Evolutionary conservation across 2,888 invertebrate genomes (phyloP).

Genomic region (Erpobdella octoculata): DNA sequence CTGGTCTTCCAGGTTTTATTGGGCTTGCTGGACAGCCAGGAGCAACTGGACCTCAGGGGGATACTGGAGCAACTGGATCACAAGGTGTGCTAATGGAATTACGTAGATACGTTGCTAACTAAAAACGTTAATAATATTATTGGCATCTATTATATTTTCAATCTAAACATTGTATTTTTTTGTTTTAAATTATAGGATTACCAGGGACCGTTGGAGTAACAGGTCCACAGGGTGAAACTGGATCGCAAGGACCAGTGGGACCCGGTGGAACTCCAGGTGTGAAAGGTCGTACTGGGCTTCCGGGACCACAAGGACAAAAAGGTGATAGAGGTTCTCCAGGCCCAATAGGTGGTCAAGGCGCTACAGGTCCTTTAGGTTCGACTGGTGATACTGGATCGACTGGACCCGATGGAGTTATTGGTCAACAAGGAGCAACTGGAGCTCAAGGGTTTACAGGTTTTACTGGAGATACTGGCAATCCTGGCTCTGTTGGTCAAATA

Average conservation of each 20-base stretch:
- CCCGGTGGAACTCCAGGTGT: constrained; percentile 37
- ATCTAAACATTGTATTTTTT: not conserved
- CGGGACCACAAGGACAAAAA: constrained; percentile 27
- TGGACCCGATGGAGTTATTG: constrained; percentile 19
- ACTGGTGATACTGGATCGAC: not conserved
- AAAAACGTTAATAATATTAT: not conserved
- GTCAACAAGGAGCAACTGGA: constrained; percentile 30
- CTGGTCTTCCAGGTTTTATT: not conserved
- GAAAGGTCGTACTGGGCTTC: constrained; percentile 42
- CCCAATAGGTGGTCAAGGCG: constrained; percentile 21
- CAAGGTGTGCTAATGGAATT: not conserved
- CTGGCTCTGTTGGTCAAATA: constrained; percentile 12
- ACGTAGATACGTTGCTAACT: not conserved
- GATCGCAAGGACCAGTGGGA: constrained; percentile 32
- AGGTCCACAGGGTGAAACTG: constrained; percentile 24
- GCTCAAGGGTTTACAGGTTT: not conserved
- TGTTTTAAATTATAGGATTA: not conserved
- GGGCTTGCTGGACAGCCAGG: constrained; percentile 24
- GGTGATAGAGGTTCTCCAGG: constrained; percentile 32
- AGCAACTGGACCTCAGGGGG: not conserved
- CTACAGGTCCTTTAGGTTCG: constrained; percentile 28
- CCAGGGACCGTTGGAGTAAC: constrained; percentile 21
- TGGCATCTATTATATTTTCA: not conserved
- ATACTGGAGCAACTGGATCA: not conserved
- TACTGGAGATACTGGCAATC: constrained; percentile 12